These are phyloP conservation scores for Heliconius cydno DNA, from an alignment of 2,888 invertebrate species.

Conservation along the genomic window DNA sequence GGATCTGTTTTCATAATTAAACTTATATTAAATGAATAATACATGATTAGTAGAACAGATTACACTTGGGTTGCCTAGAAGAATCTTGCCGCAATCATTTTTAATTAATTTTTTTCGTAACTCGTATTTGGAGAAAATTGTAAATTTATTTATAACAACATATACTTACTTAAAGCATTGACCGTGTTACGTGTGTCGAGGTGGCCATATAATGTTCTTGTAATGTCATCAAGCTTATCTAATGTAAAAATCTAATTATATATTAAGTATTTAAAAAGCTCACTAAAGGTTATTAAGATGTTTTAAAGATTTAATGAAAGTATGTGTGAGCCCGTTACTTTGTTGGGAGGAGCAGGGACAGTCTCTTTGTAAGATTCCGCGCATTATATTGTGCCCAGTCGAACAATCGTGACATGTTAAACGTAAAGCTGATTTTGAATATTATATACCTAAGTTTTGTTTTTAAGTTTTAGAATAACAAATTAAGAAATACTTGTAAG, in stretches of 20 bases:
- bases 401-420: constrained; percentile 24
- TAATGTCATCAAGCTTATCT: constrained; percentile 2
- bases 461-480: background rate
- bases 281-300: background rate
- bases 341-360: constrained; percentile 20
- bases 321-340: constrained; percentile 16
- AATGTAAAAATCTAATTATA: constrained; percentile 12
- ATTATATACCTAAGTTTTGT: background rate
- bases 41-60: too few relatives aligned
- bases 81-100: too few relatives aligned
- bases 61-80: too few relatives aligned
- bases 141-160: background rate
- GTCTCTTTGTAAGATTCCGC: constrained; percentile 1
- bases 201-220: background rate
- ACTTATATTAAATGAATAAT: too few relatives aligned
- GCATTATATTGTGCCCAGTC: constrained; percentile 21
- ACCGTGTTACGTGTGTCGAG: background rate
- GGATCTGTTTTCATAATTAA: too few relatives aligned
- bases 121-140: too few relatives aligned
- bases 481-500: background rate
- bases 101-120: too few relatives aligned
- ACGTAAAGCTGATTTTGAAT: background rate
- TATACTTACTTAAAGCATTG: background rate
- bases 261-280: constrained; percentile 7
- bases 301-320: constrained; percentile 8